A percentile compares a stretch with the other conserved stretches of the same genome.
Conservation (phyloP, 2,797 vertebrate species). For the Enteromius anoplus region DNA sequence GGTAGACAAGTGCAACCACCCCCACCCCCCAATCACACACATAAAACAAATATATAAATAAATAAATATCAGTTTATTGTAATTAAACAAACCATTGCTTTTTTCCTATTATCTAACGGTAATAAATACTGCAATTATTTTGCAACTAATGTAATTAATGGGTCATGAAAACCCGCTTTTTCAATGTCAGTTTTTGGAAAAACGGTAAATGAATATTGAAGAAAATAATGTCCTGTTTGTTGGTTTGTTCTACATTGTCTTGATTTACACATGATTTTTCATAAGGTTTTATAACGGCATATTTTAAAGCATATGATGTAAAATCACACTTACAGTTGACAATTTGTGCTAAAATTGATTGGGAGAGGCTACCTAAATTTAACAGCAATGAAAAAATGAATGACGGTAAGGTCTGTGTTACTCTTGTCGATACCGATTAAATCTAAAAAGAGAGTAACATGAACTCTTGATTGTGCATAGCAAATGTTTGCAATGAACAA, state of each 20-base stretch:
- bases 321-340: background rate
- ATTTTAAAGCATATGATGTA: background rate
- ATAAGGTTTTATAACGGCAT: background rate
- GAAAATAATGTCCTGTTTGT: background rate
- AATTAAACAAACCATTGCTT: background rate
- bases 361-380: background rate
- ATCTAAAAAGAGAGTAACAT: background rate
- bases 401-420: background rate
- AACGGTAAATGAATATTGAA: background rate
- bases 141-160: too few species aligned
- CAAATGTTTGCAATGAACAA: background rate
- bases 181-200: background rate
- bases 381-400: background rate
- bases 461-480: background rate
- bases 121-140: background rate
- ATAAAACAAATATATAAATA: too few species aligned
- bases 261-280: background rate
- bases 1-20: background rate
- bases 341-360: background rate
- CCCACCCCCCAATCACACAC: too few species aligned
- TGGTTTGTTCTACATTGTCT: background rate
- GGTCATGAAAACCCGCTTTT: background rate
- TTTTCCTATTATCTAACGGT: too few species aligned
- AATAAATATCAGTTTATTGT: background rate
- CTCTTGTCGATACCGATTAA: background rate